These are phyloP conservation scores for Phalera bucephala DNA, from an alignment of 2,888 invertebrate genomes.

Conservation along the genomic window DNA sequence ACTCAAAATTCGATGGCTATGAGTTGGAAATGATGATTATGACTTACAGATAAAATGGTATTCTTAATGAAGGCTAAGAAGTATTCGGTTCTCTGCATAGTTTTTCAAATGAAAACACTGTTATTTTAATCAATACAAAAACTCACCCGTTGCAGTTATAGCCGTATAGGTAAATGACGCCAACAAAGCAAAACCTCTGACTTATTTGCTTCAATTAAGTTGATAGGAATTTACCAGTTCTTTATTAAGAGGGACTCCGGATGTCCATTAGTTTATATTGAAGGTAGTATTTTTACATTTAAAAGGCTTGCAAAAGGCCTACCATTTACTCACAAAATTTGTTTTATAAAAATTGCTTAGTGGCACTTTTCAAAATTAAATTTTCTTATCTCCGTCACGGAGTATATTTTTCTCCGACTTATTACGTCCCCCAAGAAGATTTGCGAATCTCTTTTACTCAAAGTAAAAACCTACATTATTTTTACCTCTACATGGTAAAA, in stretches of 20 bases:
- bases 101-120: no score
- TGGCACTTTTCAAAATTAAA: constrained; percentile 51
- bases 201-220: constrained; percentile 4
- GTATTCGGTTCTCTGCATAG: no score
- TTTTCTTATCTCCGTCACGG: constrained; percentile 46
- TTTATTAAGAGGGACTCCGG: constrained; percentile 1
- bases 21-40: no score
- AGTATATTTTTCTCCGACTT: constrained; percentile 28
- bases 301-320: constrained; percentile 19
- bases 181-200: constrained; percentile 10
- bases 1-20: no score
- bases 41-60: no score
- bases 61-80: no score
- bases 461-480: not conserved
- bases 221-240: no score
- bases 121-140: no score
- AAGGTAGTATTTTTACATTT: constrained; percentile 5
- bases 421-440: constrained; percentile 26
- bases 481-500: no score
- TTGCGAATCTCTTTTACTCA: not conserved
- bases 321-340: constrained; percentile 32
- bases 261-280: not conserved
- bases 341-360: constrained; percentile 40
- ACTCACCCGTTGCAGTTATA: no score
- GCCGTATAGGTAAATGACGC: no score